Evolutionary conservation across 2,797 vertebrate genomes (phyloP), one percentile per base, ranked within the genome.

Genomic region (Poecile montanus): DNA sequence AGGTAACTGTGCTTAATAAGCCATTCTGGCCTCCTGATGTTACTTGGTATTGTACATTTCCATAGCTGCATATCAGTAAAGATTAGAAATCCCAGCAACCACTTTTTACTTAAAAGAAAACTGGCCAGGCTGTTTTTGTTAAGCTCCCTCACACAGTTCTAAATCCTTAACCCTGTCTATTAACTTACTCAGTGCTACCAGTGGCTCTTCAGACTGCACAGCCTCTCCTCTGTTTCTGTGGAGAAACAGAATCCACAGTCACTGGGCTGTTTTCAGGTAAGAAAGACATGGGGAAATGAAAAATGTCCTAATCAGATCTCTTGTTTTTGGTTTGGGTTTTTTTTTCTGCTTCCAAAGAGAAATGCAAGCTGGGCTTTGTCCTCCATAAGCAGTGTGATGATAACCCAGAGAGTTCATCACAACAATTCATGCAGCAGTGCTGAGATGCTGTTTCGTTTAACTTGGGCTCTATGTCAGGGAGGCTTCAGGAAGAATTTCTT

Each of bases 71-170:
- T 85, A 80, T 85, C 75, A 79, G 6, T 83, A 76, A 77, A 76
- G 83, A 83, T 79, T 67, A 83, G 65, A 85, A 95, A 91, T 88
- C 34, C 45, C 61, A 89, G 45, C 72, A 88, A 48, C 60, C 63
- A 32, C 16, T 38, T 94, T 8, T 74, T 30, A 56, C 34, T 86
- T 42, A 27, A 81, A 83, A 70, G 30, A 70, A 91, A 67, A 58
- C 50, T 23, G 36, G 5, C 27, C 30, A 42, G 54, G 7, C 18
- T 88, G 5, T 78, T 75, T 68, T 61, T 65, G 11, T 51, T 86
- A 32, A 82, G 57, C n/a, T 75, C 30, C 44, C 11, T 65, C 16
- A 3, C 48, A 32, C 22, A 56, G 30, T 57, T 76, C 30, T 82
- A 53, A 90, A 81, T 76, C 54, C 23, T 83, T 83, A 56, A 57